Conservation (phyloP, 2,888 invertebrate genomes). For the Eupithecia exiguata region DNA sequence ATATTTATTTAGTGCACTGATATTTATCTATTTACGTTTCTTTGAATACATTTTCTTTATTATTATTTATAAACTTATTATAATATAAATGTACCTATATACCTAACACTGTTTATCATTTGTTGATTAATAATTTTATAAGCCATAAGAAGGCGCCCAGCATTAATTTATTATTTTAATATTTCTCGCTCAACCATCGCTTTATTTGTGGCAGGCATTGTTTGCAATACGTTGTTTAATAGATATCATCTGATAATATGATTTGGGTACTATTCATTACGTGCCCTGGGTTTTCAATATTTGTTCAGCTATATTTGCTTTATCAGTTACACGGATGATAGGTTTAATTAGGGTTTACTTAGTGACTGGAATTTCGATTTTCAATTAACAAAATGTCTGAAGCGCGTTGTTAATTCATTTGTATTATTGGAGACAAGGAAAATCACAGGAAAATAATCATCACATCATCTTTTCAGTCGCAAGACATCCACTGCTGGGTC, state of each 20-base stretch:
- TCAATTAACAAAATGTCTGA: background rate
- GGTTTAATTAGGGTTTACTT: background rate
- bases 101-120: background rate
- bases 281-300: background rate
- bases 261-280: background rate
- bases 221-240: constrained; percentile 1
- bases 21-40: too few relatives aligned
- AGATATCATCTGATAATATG: background rate
- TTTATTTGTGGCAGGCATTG: background rate
- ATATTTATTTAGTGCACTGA: too few relatives aligned
- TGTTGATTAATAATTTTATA: background rate
- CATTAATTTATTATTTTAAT: background rate
- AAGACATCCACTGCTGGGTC: background rate
- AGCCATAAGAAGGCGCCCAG: too few relatives aligned
- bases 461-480: background rate
- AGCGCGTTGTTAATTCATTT: background rate
- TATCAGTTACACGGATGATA: background rate
- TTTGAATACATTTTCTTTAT: too few relatives aligned
- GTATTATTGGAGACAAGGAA: too few relatives aligned
- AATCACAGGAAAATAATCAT: too few relatives aligned
- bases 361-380: background rate
- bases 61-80: too few relatives aligned
- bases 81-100: too few relatives aligned
- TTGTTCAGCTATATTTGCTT: background rate
- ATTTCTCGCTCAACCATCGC: background rate